Base-by-base conservation (phyloP, 1,140 invertebrate genomes). In the Spodoptera frugiperda region DNA sequence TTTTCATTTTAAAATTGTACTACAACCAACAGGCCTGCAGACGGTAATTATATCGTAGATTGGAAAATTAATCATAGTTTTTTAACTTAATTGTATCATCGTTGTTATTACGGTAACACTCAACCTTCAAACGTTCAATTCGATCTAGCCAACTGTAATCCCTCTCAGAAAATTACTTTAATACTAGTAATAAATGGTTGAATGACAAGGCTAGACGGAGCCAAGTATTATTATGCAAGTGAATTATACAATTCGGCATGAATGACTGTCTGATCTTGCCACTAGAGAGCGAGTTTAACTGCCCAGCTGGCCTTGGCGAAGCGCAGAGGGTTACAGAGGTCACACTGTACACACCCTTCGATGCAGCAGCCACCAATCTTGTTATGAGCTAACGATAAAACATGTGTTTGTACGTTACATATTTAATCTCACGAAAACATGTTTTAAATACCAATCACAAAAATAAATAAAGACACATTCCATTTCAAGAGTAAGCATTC, bases 281-380 rank as follows among this genome's bases (percentile, higher is more conserved):
- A 67, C 17, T 67, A 12, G 39, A 68, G 48, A 68, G 48, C 63
- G 53, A 48, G 63, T 67, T 25, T 11, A 19, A 39, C 21, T 17
- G 25, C 15, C 44, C 65, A 12, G 65, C 21, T 25, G 49, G 33
- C 51, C 68, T 54, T 55, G 68, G 15, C 68, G 48, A 71, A n/a
- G 49, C 25, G 25, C 51, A 17, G 33, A 65, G 53, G 68, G 51
- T 55, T 71, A 71, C 49, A 4, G 15, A 71, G 33, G 68, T 71
- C 68, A 71, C 19, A 71, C 53, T 54, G 53, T 19, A 71, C 68
- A 71, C 68, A 71, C 68, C 68, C 59, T 55, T 17, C 11, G 51
- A 11, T 44, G 12, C 19, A 48, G 12, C n/a, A 44, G 39, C 21
- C 39, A 46, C 15, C 59, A 48, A 39, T 39, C n/a, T 61, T 17